phyloP scores from a whole-genome alignment of 1,140 invertebrate species.

The Sminthurinus signatus region DNA sequence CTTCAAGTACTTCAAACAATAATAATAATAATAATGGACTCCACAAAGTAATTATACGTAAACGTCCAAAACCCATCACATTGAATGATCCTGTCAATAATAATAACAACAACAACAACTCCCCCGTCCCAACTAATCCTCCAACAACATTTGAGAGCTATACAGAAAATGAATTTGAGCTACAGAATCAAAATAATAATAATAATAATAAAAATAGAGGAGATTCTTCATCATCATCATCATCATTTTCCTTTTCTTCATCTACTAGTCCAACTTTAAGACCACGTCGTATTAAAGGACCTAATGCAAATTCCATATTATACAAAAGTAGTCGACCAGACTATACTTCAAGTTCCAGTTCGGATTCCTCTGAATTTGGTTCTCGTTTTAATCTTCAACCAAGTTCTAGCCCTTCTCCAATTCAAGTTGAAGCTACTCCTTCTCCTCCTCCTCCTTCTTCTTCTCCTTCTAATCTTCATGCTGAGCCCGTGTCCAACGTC shows the following conservation, averaged over 20 bases:
- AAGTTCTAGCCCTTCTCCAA: background rate
- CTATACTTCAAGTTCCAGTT: conserved; percentile 2
- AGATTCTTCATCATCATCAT: too few species aligned
- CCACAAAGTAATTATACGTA: background rate
- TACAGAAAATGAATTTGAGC: too few species aligned
- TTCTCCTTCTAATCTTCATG: background rate
- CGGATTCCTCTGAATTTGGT: background rate
- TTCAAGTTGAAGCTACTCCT: background rate
- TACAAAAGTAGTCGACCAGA: conserved; percentile 17
- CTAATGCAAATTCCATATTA: background rate
- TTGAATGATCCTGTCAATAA: background rate
- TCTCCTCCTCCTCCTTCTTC: background rate
- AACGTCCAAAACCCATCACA: conserved; percentile 9
- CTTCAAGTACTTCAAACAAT: too few species aligned
- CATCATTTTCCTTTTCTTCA: background rate
- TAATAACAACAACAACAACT: too few species aligned
- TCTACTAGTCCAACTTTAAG: background rate
- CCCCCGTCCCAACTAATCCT: too few species aligned
- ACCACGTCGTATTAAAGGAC: background rate
- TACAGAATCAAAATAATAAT: too few species aligned
- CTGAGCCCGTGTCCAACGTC: background rate
- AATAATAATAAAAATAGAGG: too few species aligned
- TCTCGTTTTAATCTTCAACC: background rate
- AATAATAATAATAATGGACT: background rate
- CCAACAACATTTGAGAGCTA: too few species aligned